phyloP scores from a whole-genome alignment of 2,888 invertebrate species.

The Leptothorax acervorum region DNA sequence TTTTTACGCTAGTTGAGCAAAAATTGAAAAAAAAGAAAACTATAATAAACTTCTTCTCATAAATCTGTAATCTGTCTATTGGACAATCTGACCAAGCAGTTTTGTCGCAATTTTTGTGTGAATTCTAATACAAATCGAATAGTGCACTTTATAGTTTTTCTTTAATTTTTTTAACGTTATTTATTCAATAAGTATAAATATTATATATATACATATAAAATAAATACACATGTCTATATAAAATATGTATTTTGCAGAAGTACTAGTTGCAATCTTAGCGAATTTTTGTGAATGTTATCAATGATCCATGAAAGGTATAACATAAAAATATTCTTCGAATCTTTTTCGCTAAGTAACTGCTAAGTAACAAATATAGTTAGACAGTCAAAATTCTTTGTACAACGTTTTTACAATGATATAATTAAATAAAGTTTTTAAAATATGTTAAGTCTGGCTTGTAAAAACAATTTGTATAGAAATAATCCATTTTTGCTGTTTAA shows the following conservation, averaged over 20 bases:
- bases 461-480: neutral
- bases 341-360: neutral
- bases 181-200: neutral
- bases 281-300: neutral
- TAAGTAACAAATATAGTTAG: neutral
- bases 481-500: neutral
- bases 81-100: neutral
- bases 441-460: neutral
- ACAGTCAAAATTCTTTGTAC: neutral
- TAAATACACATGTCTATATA: neutral
- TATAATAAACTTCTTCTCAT: neutral
- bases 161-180: neutral
- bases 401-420: neutral
- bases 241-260: neutral
- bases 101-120: neutral
- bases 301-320: neutral
- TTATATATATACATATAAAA: neutral
- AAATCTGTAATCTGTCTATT: neutral
- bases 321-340: neutral
- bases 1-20: neutral
- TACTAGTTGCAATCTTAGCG: neutral
- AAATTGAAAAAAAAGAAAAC: neutral
- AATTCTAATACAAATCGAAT: neutral
- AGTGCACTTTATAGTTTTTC: neutral
- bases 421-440: conserved; percentile 14